These are phyloP conservation scores for Deroptyus accipitrinus DNA, from an alignment of 2,113 vertebrate species.

Conservation along the genomic window DNA sequence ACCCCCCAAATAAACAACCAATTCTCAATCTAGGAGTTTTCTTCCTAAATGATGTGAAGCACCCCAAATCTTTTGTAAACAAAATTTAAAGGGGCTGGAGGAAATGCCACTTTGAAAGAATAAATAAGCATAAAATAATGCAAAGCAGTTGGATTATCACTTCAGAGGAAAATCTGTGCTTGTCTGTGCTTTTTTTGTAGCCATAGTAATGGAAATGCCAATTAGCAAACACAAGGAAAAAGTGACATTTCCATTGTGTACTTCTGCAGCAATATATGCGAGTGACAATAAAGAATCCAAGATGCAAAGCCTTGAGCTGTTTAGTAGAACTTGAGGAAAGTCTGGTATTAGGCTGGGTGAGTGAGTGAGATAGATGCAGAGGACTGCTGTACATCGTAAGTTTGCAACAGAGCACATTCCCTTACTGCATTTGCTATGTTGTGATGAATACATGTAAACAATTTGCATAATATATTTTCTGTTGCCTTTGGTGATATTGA, in stretches of 20 bases:
- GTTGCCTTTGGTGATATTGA: slow-evolving; percentile 2
- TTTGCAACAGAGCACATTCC: neutral
- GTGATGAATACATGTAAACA: slow-evolving; percentile 14
- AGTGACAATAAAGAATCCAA: neutral
- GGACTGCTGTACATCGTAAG: neutral
- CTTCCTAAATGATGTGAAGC: neutral
- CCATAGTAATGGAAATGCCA: neutral
- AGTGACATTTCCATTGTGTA: neutral
- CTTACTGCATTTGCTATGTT: neutral
- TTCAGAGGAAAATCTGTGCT: neutral
- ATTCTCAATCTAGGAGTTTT: neutral
- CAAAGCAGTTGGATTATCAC: neutral
- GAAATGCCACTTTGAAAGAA: neutral
- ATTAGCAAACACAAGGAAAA: neutral
- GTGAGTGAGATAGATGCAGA: neutral
- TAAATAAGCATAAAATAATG: neutral
- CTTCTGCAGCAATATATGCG: neutral
- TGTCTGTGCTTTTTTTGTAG: neutral
- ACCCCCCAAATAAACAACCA: neutral
- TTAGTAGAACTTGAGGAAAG: slow-evolving; percentile 17
- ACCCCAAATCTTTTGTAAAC: neutral
- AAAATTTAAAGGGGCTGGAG: neutral
- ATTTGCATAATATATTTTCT: slow-evolving; percentile 24
- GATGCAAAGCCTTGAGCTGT: neutral
- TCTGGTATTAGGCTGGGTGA: neutral